Evolutionary conservation across 2,888 invertebrate species (phyloP), one percentile per base, ranked within the genome.

Genomic region (Ennomos quercinarius): DNA sequence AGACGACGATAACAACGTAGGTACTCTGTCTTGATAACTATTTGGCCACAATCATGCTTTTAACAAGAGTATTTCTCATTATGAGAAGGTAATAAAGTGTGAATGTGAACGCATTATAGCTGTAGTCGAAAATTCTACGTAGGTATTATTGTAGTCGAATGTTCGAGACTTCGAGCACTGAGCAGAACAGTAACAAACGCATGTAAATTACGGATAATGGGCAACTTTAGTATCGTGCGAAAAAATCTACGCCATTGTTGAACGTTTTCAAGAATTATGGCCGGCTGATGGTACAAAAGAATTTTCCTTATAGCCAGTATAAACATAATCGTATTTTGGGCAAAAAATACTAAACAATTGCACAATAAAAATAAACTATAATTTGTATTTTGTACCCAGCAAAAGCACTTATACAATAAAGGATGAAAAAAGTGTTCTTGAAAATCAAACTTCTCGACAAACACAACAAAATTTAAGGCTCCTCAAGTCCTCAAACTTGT

Each of bases 231-330:
- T 73, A 78, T 80, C 86, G 87, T 87, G 87, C 77, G 86, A 89
- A 88, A 83, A 81, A 73, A 80, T 80, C 80, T 77, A 66, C 66
- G 64, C 76, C 73, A 86, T 87, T 87, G 86, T 88, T 84, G 72
- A 55, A 42, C 51, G 46, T 66, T 57, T 74, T 76, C 76, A 79
- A 80, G 77, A 79, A 80, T 78, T 73, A 69, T 50, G 53, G 63
- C 67, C 61, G 64, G 67, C 69, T 48, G 49, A 66, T 62, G 67
- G 71, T 67, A 61, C 63, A 64, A 65, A 73, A 67, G 58, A 63
- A 62, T 70, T 68, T 40, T 50, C 57, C 39, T 27, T 61, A 59
- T 56, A 54, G 46, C 37, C 49, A 45, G 44, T 10, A n/a, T n/a
- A 47, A 60, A 51, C 47, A 47, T 56, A 36, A 37, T 57, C 52